These are phyloP conservation scores for Aldrovandia affinis DNA, from an alignment of 2,797 vertebrate genomes.

Conservation along the genomic window DNA sequence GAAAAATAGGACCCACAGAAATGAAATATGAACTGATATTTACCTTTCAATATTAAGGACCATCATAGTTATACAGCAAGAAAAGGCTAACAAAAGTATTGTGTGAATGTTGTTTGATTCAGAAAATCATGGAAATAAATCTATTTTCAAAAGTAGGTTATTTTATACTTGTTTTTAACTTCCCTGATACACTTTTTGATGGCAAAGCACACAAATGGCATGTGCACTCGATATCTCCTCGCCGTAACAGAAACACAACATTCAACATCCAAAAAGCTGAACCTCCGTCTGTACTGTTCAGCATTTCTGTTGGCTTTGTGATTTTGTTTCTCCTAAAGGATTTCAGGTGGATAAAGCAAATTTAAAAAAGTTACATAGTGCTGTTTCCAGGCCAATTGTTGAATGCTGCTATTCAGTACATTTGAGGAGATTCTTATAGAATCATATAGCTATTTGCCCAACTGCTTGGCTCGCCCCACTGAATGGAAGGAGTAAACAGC, in stretches of 20 bases:
- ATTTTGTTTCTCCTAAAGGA: neutral
- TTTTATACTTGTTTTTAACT: neutral
- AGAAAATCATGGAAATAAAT: conserved; percentile 14
- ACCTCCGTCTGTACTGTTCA: neutral
- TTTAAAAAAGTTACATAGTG: neutral
- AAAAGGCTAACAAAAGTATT: neutral
- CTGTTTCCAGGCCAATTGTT: neutral
- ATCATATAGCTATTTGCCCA: neutral
- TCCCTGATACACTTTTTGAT: neutral
- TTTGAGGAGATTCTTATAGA: neutral
- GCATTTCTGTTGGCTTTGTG: neutral
- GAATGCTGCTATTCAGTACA: neutral
- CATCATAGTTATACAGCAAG: neutral
- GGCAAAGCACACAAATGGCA: no score
- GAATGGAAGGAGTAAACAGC: neutral
- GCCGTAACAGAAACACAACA: neutral
- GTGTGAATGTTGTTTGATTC: no score
- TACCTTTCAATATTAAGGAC: neutral
- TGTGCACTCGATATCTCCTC: no score
- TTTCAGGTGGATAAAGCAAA: neutral
- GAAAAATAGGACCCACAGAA: neutral
- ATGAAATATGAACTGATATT: neutral
- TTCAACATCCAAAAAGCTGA: neutral
- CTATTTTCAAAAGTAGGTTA: neutral
- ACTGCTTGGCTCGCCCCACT: neutral